Percentiles rank a stretch among this genome's conserved stretches.
These are phyloP conservation scores for Cistogaster globosa DNA, from an alignment of 2,888 invertebrate species.

Conservation along the genomic window DNA sequence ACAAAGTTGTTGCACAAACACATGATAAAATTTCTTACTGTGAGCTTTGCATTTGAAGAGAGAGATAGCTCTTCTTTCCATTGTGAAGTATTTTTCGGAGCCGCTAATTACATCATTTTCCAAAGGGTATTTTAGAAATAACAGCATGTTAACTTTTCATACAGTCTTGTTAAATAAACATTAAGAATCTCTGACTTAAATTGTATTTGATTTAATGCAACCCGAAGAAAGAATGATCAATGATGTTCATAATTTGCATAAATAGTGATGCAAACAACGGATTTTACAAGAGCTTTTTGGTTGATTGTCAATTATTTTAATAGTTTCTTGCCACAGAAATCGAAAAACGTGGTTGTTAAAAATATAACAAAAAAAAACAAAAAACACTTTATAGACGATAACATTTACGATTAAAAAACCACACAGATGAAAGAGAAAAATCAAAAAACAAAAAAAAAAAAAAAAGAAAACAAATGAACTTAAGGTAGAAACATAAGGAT, in stretches of 20 bases:
- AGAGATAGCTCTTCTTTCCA: too few species aligned
- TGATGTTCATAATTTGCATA: constrained; percentile 69
- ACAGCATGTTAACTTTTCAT: too few species aligned
- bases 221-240: constrained; percentile 53
- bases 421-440: constrained; percentile 15
- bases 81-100: too few species aligned
- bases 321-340: constrained; percentile 47
- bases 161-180: too few species aligned
- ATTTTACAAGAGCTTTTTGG: constrained; percentile 22
- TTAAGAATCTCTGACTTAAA: constrained; percentile 11
- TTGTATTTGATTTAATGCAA: constrained; percentile 25
- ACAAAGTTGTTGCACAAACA: too few species aligned
- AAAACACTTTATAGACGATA: constrained; percentile 1
- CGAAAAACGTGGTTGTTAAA: constrained; percentile 60
- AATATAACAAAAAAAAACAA: neutral
- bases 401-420: constrained; percentile 43
- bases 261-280: constrained; percentile 58
- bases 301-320: constrained; percentile 56
- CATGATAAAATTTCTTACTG: too few species aligned
- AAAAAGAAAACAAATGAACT: constrained; percentile 13
- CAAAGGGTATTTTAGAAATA: too few species aligned
- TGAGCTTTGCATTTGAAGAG: too few species aligned
- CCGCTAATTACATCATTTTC: too few species aligned
- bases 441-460: constrained; percentile 10
- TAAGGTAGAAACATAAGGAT: constrained; percentile 50